These are phyloP conservation scores for Panzeria rudis DNA, from an alignment of 2,888 invertebrate species.

Conservation along the genomic window DNA sequence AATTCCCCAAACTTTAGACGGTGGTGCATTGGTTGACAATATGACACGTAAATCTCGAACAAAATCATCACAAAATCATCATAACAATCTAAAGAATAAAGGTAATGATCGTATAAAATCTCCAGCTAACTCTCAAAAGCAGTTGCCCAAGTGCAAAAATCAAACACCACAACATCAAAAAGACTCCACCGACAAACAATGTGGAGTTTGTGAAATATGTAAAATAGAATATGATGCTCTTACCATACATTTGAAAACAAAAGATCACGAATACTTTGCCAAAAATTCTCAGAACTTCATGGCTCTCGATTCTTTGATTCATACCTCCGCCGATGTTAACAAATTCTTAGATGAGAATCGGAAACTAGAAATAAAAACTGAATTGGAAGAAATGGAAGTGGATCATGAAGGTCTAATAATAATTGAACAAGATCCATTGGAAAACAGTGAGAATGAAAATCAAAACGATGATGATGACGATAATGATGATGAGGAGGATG, in stretches of 20 bases:
- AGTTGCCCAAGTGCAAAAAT: constrained; percentile 65
- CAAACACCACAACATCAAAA: constrained; percentile 74
- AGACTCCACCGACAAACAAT: constrained; percentile 83
- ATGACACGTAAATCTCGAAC: constrained; percentile 83
- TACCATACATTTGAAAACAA: constrained; percentile 89
- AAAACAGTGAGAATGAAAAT: constrained; percentile 61
- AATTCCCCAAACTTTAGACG: constrained; percentile 47
- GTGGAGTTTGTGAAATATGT: constrained; percentile 93
- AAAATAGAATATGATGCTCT: constrained; percentile 89
- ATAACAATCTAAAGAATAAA: constrained; percentile 75
- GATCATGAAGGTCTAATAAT: constrained; percentile 75
- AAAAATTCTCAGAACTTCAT: constrained; percentile 90
- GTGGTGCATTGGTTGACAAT: constrained; percentile 69
- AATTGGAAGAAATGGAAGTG: constrained; percentile 80
- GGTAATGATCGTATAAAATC: constrained; percentile 74
- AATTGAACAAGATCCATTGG: constrained; percentile 74
- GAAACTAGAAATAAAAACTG: constrained; percentile 83
- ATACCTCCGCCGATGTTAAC: constrained; percentile 87
- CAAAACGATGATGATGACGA: constrained; percentile 66
- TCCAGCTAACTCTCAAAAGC: constrained; percentile 73
- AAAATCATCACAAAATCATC: constrained; percentile 77
- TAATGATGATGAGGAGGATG: constrained; percentile 55
- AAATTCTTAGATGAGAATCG: constrained; percentile 86
- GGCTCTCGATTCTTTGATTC: constrained; percentile 89
- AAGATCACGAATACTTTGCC: constrained; percentile 89